Conservation (phyloP, 2,797 vertebrate species). For the Cryptoblepharus egeriae region DNA sequence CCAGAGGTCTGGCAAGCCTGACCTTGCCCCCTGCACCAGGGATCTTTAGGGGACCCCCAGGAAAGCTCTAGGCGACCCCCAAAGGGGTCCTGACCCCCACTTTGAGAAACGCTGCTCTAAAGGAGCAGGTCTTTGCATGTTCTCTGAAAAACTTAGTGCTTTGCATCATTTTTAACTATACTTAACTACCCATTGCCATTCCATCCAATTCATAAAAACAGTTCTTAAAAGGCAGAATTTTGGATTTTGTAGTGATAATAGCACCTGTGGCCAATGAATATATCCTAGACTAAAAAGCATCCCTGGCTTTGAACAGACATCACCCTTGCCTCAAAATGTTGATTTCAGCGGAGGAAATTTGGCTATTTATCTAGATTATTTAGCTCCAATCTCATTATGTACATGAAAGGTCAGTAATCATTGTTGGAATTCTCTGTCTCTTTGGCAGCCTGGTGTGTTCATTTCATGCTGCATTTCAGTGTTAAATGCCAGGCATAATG, state of each 20-base stretch:
- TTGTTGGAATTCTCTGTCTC: slow-evolving; percentile 47
- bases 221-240: slow-evolving; percentile 54
- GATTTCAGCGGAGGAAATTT: slow-evolving; percentile 50
- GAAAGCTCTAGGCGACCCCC: too few relatives aligned
- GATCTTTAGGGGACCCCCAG: too few relatives aligned
- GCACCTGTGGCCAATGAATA: slow-evolving; percentile 20
- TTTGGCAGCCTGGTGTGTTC: slow-evolving; percentile 39
- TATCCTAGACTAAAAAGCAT: background rate
- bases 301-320: slow-evolving; percentile 35
- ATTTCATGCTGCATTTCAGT: slow-evolving; percentile 3
- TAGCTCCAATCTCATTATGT: slow-evolving; percentile 44
- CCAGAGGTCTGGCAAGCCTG: too few relatives aligned
- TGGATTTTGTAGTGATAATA: slow-evolving; percentile 29
- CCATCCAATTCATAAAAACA: slow-evolving; percentile 56
- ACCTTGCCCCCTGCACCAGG: too few relatives aligned
- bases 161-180: too few relatives aligned
- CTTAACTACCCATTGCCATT: too few relatives aligned
- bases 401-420: slow-evolving; percentile 53
- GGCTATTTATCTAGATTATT: slow-evolving; percentile 63
- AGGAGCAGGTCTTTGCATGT: too few relatives aligned
- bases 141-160: too few relatives aligned
- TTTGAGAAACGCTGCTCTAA: too few relatives aligned
- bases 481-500: slow-evolving; percentile 45
- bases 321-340: slow-evolving; percentile 50
- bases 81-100: too few relatives aligned